Base-by-base conservation (phyloP, 2,888 invertebrate species). In the Dolichopus griseipennis region DNA sequence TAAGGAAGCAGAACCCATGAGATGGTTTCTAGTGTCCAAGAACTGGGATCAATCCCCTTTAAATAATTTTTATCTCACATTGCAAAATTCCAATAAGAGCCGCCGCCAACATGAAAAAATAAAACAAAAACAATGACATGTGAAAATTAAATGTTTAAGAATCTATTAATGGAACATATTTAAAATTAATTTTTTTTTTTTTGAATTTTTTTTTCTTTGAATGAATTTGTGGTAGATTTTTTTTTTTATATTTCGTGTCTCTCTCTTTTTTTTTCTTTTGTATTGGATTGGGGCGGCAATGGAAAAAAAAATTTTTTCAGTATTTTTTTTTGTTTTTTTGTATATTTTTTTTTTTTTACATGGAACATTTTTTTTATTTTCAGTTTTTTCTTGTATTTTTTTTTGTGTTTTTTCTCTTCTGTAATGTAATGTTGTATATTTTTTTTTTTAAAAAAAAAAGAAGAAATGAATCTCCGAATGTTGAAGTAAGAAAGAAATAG, bases 261-360 rank as follows among this genome's bases (percentile, higher is more conserved):
- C 52, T 52, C 52, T 52, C 52, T 18, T 52, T 52, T 52, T n/a
- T 52, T 52, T 52, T 52, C n/a, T 52, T n/a, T 18, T 52, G 15
- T 52, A 15, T 52, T 52, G 52, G 52, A 18, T 52, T 52, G 52
- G 52, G 52, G 52, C 52, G 52, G 52, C 52, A 52, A 52, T 52
- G 52, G 52, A 52, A 52, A 52, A 52, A 52, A 52, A 52, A 52
- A 18, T 18, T 52, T 72, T 71, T 72, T 72, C 70, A 71, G 71
- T 71, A 72, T 61, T 68, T n/a, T n/a, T n/a, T 27, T 27, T 4
- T 27, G 27, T 37, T 37, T 37, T 27, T 27, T 70, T 69, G 69
- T n/a, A 70, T 69, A 69, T 70, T 71, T 69, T 71, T 61, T 71
- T 71, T 72, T 72, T 70, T 72, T 72, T 72, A 70, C 71, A 71